Percentiles rank a stretch among this genome's conserved stretches.
These are phyloP conservation scores for Temnothorax nylanderi DNA, from an alignment of 1,140 invertebrate species.

Conservation along the genomic window DNA sequence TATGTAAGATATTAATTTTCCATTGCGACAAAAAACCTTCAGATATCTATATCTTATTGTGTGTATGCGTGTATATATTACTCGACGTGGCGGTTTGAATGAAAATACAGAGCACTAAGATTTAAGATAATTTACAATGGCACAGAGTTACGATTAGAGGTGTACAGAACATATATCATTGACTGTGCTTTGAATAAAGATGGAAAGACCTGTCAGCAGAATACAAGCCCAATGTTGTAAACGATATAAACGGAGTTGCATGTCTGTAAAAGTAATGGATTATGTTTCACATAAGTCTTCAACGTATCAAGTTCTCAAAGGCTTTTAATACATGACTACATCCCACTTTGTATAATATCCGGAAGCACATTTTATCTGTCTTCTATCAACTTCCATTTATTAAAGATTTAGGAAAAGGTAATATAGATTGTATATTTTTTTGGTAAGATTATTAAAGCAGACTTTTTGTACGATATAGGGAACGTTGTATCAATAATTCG, in stretches of 20 bases:
- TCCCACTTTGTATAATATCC: not conserved
- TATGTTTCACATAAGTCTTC: constrained; percentile 10
- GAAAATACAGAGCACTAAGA: constrained; percentile 45
- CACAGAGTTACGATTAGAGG: constrained; percentile 31
- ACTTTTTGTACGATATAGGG: too few relatives aligned
- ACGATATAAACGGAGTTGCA: constrained; percentile 84
- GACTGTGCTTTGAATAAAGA: constrained; percentile 65
- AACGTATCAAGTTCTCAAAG: not conserved
- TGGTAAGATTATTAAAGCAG: too few relatives aligned
- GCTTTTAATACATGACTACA: not conserved
- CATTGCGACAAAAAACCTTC: not conserved
- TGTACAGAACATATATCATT: constrained; percentile 54
- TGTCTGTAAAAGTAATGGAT: constrained; percentile 80
- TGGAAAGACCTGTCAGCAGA: constrained; percentile 81
- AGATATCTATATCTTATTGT: not conserved
- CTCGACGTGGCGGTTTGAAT: not conserved
- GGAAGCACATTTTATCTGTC: not conserved
- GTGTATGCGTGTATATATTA: not conserved
- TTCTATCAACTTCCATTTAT: constrained; percentile 7
- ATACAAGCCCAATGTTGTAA: constrained; percentile 83
- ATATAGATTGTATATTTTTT: too few relatives aligned
- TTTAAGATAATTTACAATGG: constrained; percentile 22
- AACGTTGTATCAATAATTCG: too few relatives aligned
- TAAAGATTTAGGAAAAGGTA: not conserved
- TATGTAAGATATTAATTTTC: not conserved